Conservation (phyloP, 2,113 vertebrate genomes). For the Alethe diademata region DNA sequence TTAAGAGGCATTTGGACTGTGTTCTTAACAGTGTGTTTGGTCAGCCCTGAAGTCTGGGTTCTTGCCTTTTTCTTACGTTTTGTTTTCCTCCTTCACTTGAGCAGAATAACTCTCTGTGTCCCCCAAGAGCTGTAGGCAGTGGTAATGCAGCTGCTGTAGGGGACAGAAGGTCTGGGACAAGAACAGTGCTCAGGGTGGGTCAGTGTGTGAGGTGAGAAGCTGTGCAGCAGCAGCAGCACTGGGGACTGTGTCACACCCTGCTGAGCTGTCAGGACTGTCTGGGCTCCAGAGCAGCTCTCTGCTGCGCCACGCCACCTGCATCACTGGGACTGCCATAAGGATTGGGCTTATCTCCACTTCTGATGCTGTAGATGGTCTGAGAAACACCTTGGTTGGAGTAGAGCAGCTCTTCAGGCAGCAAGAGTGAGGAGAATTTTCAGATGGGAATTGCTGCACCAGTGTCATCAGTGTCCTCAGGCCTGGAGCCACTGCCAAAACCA, state of each 20-base stretch:
- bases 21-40: fast-evolving
- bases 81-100: not conserved
- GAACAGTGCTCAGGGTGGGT: not conserved
- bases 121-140: too few relatives aligned
- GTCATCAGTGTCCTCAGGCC: not conserved
- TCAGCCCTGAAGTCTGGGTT: not conserved
- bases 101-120: not conserved
- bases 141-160: not conserved
- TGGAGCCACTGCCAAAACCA: fast-evolving
- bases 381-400: fast-evolving
- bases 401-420: not conserved
- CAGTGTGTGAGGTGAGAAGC: not conserved
- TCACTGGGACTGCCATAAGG: too few relatives aligned
- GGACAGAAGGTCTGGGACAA: not conserved
- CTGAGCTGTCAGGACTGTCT: not conserved
- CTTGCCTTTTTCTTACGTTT: not conserved
- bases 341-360: not conserved
- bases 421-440: not conserved
- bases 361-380: not conserved
- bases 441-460: too few relatives aligned
- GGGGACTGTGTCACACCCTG: not conserved
- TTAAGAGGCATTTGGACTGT: not conserved
- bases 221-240: not conserved
- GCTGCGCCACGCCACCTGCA: too few relatives aligned
- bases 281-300: not conserved